Conservation (phyloP, 2,888 invertebrate genomes). For the Onchidella celtica region DNA sequence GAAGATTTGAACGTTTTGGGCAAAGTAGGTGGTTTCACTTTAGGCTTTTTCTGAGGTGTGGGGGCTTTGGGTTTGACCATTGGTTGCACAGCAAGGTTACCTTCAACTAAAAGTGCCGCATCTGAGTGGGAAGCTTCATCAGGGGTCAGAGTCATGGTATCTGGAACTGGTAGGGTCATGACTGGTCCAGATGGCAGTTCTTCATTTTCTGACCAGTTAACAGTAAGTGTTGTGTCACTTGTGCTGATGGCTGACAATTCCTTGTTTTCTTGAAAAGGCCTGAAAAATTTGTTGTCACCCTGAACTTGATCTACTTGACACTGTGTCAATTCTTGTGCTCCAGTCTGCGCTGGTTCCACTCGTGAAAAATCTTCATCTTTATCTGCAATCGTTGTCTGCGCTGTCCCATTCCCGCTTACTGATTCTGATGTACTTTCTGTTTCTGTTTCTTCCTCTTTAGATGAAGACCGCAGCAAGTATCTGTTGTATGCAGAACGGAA, state of each 20-base stretch:
- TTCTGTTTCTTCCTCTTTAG: constrained; percentile 1
- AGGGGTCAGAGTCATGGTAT: too few species aligned
- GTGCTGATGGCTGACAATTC: too few species aligned
- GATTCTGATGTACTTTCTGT: background rate
- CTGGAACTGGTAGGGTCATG: background rate
- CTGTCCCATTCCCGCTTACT: too few species aligned
- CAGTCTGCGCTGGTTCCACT: too few species aligned
- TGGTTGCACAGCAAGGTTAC: background rate
- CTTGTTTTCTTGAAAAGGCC: too few species aligned
- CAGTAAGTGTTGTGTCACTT: background rate
- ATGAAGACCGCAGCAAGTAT: constrained; percentile 22
- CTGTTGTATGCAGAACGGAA: constrained; percentile 32
- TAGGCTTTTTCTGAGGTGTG: background rate
- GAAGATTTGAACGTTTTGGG: constrained; percentile 27
- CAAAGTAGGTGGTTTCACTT: constrained; percentile 30
- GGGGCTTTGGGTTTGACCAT: background rate
- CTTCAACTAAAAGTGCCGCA: background rate
- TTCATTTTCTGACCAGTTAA: background rate
- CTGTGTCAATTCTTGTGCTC: too few species aligned
- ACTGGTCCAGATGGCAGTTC: background rate
- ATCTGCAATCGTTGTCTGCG: too few species aligned
- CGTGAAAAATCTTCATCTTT: too few species aligned
- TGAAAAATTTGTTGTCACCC: too few species aligned
- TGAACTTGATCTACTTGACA: too few species aligned
- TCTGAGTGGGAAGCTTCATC: too few species aligned